These are phyloP conservation scores for Glossophaga mutica DNA, from an alignment of 2,797 vertebrate genomes.

Conservation along the genomic window DNA sequence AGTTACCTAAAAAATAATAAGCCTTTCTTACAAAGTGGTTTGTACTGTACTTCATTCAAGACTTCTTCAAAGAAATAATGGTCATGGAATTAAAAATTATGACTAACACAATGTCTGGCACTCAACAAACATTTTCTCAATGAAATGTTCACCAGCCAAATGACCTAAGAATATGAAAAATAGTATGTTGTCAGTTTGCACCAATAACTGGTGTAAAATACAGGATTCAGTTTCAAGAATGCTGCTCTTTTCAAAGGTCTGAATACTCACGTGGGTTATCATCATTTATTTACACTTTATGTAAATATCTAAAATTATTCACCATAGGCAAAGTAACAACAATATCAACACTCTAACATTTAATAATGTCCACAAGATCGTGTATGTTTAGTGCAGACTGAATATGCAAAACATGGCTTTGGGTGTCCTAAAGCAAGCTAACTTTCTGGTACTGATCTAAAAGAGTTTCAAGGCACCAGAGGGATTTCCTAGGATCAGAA, in stretches of 20 bases:
- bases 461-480: neutral
- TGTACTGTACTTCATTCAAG: neutral
- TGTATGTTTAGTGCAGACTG: neutral
- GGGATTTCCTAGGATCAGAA: neutral
- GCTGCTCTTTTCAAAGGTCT: neutral
- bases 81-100: neutral
- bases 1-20: neutral
- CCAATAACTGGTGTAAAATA: neutral
- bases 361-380: neutral
- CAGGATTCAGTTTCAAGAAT: neutral
- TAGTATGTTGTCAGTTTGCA: neutral
- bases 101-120: neutral
- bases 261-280: neutral
- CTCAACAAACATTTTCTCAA: neutral
- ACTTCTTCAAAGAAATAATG: neutral
- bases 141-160: neutral
- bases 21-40: neutral
- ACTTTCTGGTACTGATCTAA: neutral
- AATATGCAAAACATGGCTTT: neutral
- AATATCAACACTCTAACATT: neutral
- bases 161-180: neutral
- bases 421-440: neutral
- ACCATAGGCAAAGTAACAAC: conserved; percentile 2
- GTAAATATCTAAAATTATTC: conserved; percentile 35
- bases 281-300: neutral